Base-by-base conservation (phyloP, 2,797 vertebrate genomes). In the Rhinatrema bivittatum region DNA sequence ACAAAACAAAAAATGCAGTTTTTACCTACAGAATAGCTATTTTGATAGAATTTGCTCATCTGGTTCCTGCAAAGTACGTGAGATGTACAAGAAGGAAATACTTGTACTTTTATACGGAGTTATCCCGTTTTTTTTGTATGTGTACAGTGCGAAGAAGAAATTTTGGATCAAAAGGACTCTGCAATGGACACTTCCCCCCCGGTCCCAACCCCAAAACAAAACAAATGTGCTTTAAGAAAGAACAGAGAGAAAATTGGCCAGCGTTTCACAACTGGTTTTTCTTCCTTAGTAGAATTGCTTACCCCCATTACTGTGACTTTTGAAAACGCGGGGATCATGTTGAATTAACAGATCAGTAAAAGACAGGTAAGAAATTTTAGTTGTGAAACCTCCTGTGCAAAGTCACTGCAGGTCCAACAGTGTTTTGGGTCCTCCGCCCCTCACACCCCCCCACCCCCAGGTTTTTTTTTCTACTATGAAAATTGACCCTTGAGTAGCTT, bases 1-100 rank as follows among this genome's bases (percentile, higher is more conserved):
- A 40, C 39, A 36, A 29, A 27, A 29, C 46, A 27, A 84, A 70
- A 81, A 79, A 78, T 76, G 75, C 75, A 82, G 78, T 85, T 83
- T 84, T 74, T 81, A 84, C 76, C 75, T 63, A 58, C 36, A 56
- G 50, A 73, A 79, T 79, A 80, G 78, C 79, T 83, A 85, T 85
- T 87, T 87, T 87, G 76, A 81, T 83, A 86, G 78, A 74, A 78
- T 75, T 75, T 85, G 75, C 78, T 79, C 76, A 78, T 66, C 61
- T 74, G 78, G 72, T 74, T 84, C 74, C 80, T 81, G 76, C 74
- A 70, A 77, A n/a, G n/a, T n/a, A 76, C 63, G 73, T 82, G 65
- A 78, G 54, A 74, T 63, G 76, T 82, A 76, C 79, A 80, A 79
- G 78, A 62, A 80, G 79, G 78, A 62, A 68, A 60, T 56, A 61